Conservation (phyloP, 2,113 vertebrate species). For the Pogonocichla stellata region DNA sequence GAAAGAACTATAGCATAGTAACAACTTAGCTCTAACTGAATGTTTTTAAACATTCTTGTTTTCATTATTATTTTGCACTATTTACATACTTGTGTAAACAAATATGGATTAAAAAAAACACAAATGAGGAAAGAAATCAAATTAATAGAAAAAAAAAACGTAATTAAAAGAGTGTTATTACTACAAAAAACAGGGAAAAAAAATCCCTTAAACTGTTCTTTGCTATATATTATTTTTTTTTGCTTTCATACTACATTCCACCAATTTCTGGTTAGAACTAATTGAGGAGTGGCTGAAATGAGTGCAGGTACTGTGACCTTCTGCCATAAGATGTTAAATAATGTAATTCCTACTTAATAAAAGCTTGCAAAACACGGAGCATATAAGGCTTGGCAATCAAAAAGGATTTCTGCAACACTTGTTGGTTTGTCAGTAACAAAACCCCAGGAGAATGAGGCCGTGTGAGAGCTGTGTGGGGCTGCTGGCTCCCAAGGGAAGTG, state of each 20-base stretch:
- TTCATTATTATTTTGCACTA: neutral
- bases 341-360: neutral
- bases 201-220: neutral
- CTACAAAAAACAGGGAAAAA: neutral
- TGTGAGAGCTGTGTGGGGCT: neutral
- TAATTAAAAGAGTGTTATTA: neutral
- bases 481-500: neutral
- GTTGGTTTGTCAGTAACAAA: neutral
- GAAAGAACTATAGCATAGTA: neutral
- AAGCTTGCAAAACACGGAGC: neutral
- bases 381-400: neutral
- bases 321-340: neutral
- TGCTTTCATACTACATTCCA: neutral
- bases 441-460: accelerated
- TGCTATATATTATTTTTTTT: neutral
- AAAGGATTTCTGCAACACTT: neutral
- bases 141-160: neutral
- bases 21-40: neutral
- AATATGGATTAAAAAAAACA: neutral
- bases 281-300: neutral
- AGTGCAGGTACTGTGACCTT: neutral
- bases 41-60: neutral
- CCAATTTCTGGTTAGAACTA: neutral
- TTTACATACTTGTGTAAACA: neutral
- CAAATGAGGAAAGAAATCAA: neutral